Evolutionary conservation across 2,797 vertebrate genomes (phyloP), one percentile per base, ranked within the genome.

Genomic region (Hipposideros larvatus): DNA sequence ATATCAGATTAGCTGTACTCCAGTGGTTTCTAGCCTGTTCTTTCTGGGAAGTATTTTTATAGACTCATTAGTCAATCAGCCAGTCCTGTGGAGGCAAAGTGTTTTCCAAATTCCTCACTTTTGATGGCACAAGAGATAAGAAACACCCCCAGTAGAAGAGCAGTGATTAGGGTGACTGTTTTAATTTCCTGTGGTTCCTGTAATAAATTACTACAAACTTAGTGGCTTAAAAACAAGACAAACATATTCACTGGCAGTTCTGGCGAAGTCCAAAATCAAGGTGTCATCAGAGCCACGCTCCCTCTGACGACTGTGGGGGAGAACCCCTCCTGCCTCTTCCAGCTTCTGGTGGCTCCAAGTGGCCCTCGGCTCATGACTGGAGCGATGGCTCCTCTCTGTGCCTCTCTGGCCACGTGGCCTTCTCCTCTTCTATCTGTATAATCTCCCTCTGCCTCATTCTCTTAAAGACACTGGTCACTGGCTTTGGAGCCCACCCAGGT

Each of bases 1-100:
- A 5, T 87, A 85, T 48, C 96, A 66, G 73, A 89, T 95, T 80
- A 93, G 31, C 73, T 94, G 59, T 66, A 55, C 57, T 73, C 90
- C 63, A 16, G 21, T 73, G 59, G 14, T 70, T 88, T 94, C 95
- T 55, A 82, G 78, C 51, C 55, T 21, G 0, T 59, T 93, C 78
- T 91, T 61, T 57, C 83, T 31, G 55, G 77, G 55, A 85, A 65
- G 48, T 24, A 37, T 86, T 74, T 92, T 87, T 55, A 63, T 4
- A 61, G 71, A 80, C 68, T 79, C 89, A 43, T 71, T 41, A 89
- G 78, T 91, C 84, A 66, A 7, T 9, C 5, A 13, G n/a, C 16
- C n/a, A 19, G 48, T 83, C 89, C 88, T 43, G 31, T 18, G 22
- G 59, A 87, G 13, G 18, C 10, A 3, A 41, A 10, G 3, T 13